Conservation (phyloP, 2,888 invertebrate species). For the Pachydiplax longipennis region DNA sequence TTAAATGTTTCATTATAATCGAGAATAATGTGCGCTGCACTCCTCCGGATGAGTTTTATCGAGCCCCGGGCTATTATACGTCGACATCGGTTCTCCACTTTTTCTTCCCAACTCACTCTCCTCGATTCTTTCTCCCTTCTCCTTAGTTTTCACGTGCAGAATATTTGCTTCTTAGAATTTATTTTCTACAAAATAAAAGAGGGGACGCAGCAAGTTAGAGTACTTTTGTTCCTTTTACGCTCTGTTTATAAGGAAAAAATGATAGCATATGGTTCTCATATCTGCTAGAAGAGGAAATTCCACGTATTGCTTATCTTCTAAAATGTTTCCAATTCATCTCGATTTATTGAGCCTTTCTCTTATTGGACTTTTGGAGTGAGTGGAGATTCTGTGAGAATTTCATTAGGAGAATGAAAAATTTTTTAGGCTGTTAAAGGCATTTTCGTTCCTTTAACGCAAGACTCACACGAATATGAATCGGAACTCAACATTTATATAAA, state of each 20-base stretch:
- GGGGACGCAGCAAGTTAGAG: not conserved
- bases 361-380: not conserved
- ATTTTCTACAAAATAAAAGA: not conserved
- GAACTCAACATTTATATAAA: no score
- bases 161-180: not conserved
- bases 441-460: no score
- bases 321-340: not conserved
- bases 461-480: no score
- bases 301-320: not conserved
- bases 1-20: not conserved
- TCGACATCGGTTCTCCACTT: not conserved
- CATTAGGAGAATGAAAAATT: not conserved
- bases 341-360: not conserved
- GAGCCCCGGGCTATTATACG: not conserved
- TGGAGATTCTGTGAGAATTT: not conserved
- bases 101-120: not conserved
- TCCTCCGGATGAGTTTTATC: not conserved
- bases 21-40: slow-evolving; percentile 1
- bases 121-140: not conserved
- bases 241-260: not conserved
- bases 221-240: not conserved
- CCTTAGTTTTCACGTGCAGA: not conserved
- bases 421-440: not conserved
- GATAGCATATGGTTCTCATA: not conserved
- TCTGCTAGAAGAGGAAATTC: not conserved